Percentiles rank a stretch among this genome's conserved stretches.
phyloP scores from a whole-genome alignment of 2,113 vertebrate species.

The Coreoperca whiteheadi region DNA sequence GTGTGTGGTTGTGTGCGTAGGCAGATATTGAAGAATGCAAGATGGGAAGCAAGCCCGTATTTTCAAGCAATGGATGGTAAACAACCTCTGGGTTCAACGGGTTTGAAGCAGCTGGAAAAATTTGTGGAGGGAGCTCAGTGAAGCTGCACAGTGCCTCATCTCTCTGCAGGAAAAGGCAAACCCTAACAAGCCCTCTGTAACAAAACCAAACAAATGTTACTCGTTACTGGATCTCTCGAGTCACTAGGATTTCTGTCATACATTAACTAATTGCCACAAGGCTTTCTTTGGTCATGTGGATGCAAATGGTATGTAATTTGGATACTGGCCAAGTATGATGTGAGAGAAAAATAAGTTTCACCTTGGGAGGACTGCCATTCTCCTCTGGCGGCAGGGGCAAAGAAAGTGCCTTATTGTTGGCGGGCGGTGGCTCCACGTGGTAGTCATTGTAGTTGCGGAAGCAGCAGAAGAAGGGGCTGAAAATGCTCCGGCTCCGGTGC shows the following conservation, averaged over 20 bases:
- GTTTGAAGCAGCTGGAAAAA: slow-evolving; percentile 86
- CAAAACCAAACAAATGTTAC: slow-evolving; percentile 66
- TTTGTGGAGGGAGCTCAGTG: slow-evolving; percentile 73
- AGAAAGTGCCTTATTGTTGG: slow-evolving; percentile 88
- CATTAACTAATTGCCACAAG: slow-evolving; percentile 22
- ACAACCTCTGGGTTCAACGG: slow-evolving; percentile 83
- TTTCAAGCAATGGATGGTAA: slow-evolving; percentile 83
- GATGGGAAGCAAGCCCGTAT: slow-evolving; percentile 80
- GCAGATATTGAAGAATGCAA: slow-evolving; percentile 81
- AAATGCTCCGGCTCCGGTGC: slow-evolving; percentile 93
- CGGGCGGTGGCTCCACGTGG: slow-evolving; percentile 89
- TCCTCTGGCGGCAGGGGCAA: slow-evolving; percentile 92
- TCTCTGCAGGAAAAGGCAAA: slow-evolving; percentile 65
- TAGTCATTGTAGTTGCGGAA: slow-evolving; percentile 98
- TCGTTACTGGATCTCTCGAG: slow-evolving; percentile 44
- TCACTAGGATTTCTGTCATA: slow-evolving; percentile 10
- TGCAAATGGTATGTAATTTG: slow-evolving; percentile 35
- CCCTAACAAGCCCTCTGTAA: slow-evolving; percentile 59
- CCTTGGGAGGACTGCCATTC: slow-evolving; percentile 95
- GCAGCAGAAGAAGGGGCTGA: slow-evolving; percentile 99
- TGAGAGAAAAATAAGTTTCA: slow-evolving; percentile 74
- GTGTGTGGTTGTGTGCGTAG: slow-evolving; percentile 64
- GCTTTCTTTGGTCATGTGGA: slow-evolving; percentile 14
- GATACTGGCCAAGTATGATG: slow-evolving; percentile 31
- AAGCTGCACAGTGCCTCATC: slow-evolving; percentile 54